A percentile compares a stretch with the other conserved stretches of the same genome.
Conservation (phyloP, 1,140 invertebrate species). For the Brachionus rubens region DNA sequence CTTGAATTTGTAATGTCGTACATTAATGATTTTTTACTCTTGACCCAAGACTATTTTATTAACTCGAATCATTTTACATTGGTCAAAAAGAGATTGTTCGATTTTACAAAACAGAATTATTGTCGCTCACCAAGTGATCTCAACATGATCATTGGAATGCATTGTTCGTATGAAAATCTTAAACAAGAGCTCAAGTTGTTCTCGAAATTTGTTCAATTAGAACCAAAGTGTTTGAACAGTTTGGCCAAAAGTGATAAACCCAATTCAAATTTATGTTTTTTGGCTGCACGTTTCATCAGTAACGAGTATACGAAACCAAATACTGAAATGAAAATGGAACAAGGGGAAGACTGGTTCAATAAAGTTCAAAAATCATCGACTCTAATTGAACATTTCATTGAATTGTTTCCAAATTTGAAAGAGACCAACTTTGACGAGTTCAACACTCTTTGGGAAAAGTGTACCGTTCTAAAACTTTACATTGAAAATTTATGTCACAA, state of each 20-base stretch:
- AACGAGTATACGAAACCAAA: not conserved
- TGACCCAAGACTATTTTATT: not conserved
- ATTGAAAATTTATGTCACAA: constrained; percentile 26
- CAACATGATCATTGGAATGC: not conserved
- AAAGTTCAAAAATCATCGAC: not conserved
- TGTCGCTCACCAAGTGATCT: not conserved
- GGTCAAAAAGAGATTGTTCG: not conserved
- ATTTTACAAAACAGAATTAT: constrained; percentile 3
- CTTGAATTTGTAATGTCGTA: not conserved
- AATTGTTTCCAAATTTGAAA: not conserved
- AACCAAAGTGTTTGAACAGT: not conserved
- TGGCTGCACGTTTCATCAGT: not conserved
- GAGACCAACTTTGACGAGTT: not conserved
- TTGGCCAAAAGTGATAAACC: constrained; percentile 14
- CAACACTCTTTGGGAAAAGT: constrained; percentile 2
- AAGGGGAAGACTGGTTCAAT: constrained; percentile 12
- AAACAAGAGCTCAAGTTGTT: constrained; percentile 5
- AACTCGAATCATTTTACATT: not conserved
- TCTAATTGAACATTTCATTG: not conserved
- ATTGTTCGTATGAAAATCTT: not conserved
- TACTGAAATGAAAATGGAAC: not conserved
- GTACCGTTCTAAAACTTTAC: constrained; percentile 4
- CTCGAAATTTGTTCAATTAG: constrained; percentile 13
- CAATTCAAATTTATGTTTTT: not conserved
- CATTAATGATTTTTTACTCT: constrained; percentile 5